A percentile compares a stretch with the other conserved stretches of the same genome.
Conservation (phyloP, 2,113 vertebrate genomes). For the Delphinapterus leucas region DNA sequence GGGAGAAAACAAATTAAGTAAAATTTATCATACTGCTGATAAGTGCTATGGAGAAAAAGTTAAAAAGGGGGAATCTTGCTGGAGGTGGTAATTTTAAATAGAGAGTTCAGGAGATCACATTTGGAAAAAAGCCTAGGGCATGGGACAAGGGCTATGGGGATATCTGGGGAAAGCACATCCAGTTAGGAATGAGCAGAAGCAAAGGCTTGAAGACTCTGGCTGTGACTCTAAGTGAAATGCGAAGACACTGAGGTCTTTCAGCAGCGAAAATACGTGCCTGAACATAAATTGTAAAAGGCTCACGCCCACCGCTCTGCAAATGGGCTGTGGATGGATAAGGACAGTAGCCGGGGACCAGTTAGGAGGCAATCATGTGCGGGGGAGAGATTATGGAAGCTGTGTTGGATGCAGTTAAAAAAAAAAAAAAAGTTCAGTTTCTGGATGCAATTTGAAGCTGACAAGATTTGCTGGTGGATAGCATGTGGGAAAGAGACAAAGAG, state of each 20-base stretch:
- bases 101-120: neutral
- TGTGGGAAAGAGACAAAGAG: neutral
- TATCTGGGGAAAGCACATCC: neutral
- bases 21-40: neutral
- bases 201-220: neutral
- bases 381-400: neutral
- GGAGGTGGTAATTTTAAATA: neutral
- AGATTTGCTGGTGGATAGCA: neutral
- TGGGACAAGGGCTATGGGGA: neutral
- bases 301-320: neutral
- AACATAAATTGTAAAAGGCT: conserved; percentile 1
- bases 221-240: neutral
- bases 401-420: neutral
- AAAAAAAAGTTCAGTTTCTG: neutral
- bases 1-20: neutral
- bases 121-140: neutral
- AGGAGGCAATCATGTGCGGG: neutral
- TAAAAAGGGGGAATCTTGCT: neutral
- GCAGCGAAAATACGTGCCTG: neutral
- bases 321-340: neutral
- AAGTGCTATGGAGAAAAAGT: neutral
- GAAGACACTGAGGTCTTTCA: neutral
- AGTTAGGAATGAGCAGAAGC: neutral
- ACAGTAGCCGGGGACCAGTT: neutral
- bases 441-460: neutral